Conservation (phyloP, 2,888 invertebrate species). For the Brachynemurus nebulosus region DNA sequence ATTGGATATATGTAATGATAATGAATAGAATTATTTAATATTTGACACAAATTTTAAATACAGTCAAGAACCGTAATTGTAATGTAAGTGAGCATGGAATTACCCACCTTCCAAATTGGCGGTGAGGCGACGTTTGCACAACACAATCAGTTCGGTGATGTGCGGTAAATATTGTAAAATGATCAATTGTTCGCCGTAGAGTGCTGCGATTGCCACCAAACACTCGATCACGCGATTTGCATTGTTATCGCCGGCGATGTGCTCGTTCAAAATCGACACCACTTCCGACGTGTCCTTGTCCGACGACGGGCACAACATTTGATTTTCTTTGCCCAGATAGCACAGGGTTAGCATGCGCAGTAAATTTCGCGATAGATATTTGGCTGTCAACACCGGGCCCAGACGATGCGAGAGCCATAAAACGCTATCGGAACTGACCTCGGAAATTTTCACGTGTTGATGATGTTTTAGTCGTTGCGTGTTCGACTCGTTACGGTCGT, state of each 20-base stretch:
- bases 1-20: too few species aligned
- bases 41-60: too few species aligned
- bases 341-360: slow-evolving; percentile 88
- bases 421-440: slow-evolving; percentile 76
- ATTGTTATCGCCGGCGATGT: slow-evolving; percentile 64
- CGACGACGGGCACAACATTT: slow-evolving; percentile 34
- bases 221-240: slow-evolving; percentile 82
- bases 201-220: slow-evolving; percentile 70
- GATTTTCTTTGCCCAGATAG: slow-evolving; percentile 73
- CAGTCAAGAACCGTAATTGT: too few species aligned
- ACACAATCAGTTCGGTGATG: slow-evolving; percentile 68
- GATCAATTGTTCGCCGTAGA: slow-evolving; percentile 81
- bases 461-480: background rate
- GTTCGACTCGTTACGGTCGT: slow-evolving; percentile 9
- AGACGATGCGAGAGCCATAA: slow-evolving; percentile 87
- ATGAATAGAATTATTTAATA: too few species aligned
- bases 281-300: slow-evolving; percentile 38
- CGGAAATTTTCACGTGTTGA: slow-evolving; percentile 48
- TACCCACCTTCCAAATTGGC: slow-evolving; percentile 79
- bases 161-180: slow-evolving; percentile 82
- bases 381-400: slow-evolving; percentile 87
- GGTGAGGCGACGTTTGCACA: slow-evolving; percentile 69
- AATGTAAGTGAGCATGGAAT: too few species aligned
- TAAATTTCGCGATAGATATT: slow-evolving; percentile 79
- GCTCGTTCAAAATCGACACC: slow-evolving; percentile 48